These are phyloP conservation scores for Pampus argenteus DNA, from an alignment of 2,797 vertebrate genomes.

Conservation along the genomic window DNA sequence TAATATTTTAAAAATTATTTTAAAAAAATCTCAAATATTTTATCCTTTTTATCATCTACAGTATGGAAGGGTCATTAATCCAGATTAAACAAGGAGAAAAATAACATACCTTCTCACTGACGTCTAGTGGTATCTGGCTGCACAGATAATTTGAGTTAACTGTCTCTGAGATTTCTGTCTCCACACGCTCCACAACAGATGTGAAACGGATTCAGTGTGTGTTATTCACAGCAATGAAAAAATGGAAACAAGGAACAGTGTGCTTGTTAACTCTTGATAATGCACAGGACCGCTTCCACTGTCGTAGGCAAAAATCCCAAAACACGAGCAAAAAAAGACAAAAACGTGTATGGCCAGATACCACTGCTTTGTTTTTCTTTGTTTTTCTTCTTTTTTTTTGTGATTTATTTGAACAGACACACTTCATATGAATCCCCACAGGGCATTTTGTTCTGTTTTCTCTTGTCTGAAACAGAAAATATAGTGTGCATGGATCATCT, in stretches of 20 bases:
- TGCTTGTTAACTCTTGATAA: background rate
- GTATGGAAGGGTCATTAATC: background rate
- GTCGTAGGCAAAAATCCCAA: constrained; percentile 4
- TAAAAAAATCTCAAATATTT: background rate
- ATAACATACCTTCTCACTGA: background rate
- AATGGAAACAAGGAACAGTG: constrained; percentile 2
- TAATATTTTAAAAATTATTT: too few species aligned
- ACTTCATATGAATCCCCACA: background rate
- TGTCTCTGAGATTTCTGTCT: background rate
- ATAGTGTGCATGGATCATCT: constrained; percentile 7
- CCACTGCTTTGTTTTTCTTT: background rate
- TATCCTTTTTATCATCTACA: background rate
- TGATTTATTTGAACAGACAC: background rate
- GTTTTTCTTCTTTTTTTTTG: background rate
- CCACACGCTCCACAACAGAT: background rate
- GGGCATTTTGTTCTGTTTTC: constrained; percentile 13
- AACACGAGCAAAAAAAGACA: constrained; percentile 8
- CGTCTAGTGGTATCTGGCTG: background rate
- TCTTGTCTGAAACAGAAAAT: constrained; percentile 31
- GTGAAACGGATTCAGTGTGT: background rate
- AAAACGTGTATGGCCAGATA: background rate
- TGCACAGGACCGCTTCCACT: background rate
- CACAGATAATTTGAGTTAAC: too few species aligned
- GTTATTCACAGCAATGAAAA: background rate
- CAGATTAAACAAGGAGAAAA: background rate